Conservation (phyloP, 64 coral and sea anemone genomes). For the Dendrophyllia cribrosa region DNA sequence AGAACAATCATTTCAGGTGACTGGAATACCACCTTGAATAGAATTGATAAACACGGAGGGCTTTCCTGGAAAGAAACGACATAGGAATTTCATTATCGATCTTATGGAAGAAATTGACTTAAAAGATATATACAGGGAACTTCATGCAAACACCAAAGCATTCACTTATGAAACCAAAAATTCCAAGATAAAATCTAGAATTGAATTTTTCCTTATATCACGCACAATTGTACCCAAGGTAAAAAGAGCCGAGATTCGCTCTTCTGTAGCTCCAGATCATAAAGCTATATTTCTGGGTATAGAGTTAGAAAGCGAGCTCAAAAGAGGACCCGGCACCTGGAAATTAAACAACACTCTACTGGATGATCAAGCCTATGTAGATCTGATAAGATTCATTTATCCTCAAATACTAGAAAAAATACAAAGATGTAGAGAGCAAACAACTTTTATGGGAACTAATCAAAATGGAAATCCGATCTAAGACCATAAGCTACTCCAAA, state of each 20-base stretch:
- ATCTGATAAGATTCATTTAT: neutral
- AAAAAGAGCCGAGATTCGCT: no score
- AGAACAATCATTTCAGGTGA: no score
- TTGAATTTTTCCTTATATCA: neutral
- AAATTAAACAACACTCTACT: neutral
- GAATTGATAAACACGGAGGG: no score
- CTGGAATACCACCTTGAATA: no score
- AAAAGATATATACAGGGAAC: neutral
- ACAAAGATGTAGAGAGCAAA: neutral
- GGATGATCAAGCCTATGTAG: neutral
- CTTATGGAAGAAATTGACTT: neutral
- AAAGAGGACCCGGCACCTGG: no score
- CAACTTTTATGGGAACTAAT: neutral
- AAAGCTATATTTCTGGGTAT: no score
- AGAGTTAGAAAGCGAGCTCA: no score
- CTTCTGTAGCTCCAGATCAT: no score
- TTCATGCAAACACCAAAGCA: neutral
- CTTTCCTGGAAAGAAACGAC: no score
- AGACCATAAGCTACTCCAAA: neutral
- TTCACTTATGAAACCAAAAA: slow-evolving; percentile 3
- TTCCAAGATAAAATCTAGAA: neutral
- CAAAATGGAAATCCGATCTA: neutral
- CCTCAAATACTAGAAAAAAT: neutral
- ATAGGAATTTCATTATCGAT: neutral
- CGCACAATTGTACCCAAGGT: no score